Evolutionary conservation across 2,888 invertebrate genomes (phyloP), one percentile per base, ranked within the genome.

Genomic region (Mellilla xanthometata): DNA sequence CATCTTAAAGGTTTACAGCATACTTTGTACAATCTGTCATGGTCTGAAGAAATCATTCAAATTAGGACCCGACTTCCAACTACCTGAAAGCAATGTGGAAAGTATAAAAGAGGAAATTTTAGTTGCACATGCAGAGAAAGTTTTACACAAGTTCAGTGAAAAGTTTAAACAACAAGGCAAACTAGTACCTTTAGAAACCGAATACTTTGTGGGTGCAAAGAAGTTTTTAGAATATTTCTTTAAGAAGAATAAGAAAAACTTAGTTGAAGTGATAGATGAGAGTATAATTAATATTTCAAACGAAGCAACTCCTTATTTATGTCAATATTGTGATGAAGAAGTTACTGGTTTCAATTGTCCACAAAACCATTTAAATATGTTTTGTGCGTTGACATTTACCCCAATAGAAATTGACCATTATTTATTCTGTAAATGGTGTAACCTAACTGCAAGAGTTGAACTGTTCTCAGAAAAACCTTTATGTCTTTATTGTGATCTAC

Each of bases 401-500:
- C 81, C 73, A 0, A 86, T 88, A 52, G 58, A 68, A 9, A 46
- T 35, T 49, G 55, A 69, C 47, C 62, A 82, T 36, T 87, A 88
- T 54, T 54, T 89, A 1, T 28, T 68, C 0, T 89, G 89, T 60
- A 68, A 58, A 24, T 52, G 66, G 31, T 89, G 89, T 53, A 61
- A 67, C 10, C 42, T 62, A 1, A 75, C 69, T 3, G 81, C 80
- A 5, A 68, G 72, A 34, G 40, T 49, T 10, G 84, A 86, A 36
- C 52, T 85, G 28, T 49, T 48, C 30, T 3, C 47, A 7, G 52
- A 63, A 3, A 66, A 68, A n/a, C 73, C 76, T 6, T 43, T 61
- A 12, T 89, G 89, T 72, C 47, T 79, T 2, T 81, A 78, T 42
- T 89, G 89, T 75, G 87, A 87, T 68, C 54, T 71, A 2, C 22